These are phyloP conservation scores for Catamblyrhynchus diadema DNA, from an alignment of 2,797 vertebrate genomes.

Conservation along the genomic window DNA sequence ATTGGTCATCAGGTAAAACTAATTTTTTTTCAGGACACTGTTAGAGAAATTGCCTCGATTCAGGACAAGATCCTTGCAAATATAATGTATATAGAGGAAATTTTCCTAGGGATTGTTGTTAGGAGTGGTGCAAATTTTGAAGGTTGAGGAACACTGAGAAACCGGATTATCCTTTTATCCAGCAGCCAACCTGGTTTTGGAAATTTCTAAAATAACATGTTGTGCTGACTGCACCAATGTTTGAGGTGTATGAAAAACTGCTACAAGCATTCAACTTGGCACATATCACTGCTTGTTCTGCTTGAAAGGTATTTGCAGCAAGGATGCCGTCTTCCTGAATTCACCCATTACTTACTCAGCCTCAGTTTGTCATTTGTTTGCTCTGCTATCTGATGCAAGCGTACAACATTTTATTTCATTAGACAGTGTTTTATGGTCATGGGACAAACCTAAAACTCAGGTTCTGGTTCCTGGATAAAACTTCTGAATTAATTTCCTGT, in stretches of 20 bases:
- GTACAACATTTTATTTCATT: not conserved
- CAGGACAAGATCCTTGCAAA: not conserved
- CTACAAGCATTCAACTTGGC: not conserved
- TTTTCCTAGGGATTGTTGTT: not conserved
- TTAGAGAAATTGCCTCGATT: not conserved
- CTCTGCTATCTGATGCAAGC: not conserved
- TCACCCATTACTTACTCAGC: not conserved
- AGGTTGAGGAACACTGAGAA: not conserved
- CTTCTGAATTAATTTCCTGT: not conserved
- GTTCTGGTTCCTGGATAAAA: not conserved
- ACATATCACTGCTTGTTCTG: not conserved
- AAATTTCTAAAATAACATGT: not conserved
- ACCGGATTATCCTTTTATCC: not conserved
- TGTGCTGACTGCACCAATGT: not conserved
- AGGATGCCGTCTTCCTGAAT: not conserved
- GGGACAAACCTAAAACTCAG: not conserved
- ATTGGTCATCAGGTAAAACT: not conserved
- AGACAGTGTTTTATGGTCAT: not conserved
- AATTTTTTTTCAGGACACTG: not conserved
- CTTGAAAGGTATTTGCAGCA: not conserved
- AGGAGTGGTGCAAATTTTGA: not conserved
- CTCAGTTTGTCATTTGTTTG: not conserved
- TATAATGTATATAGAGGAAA: not conserved
- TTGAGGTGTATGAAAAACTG: not conserved
- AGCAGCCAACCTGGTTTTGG: not conserved